phyloP scores from a whole-genome alignment of 2,797 vertebrate species.

The Chiloscyllium punctatum region DNA sequence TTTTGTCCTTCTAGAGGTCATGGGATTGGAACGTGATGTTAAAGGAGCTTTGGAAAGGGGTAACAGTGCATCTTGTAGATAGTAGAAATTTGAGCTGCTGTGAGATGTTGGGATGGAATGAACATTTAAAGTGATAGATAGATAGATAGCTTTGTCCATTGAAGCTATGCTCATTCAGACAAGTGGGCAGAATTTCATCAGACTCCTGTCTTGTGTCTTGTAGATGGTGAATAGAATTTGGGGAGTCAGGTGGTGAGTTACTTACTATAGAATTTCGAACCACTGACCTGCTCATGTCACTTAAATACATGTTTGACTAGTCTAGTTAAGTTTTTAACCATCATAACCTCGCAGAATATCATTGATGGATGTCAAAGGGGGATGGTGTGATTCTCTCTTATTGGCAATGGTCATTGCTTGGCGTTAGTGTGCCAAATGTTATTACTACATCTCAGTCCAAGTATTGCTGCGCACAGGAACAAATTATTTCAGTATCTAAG shows the following conservation, averaged over 20 bases:
- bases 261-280: background rate
- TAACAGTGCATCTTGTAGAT: background rate
- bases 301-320: background rate
- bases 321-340: background rate
- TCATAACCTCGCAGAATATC: background rate
- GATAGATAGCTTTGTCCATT: background rate
- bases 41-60: background rate
- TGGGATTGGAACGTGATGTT: background rate
- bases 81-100: background rate
- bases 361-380: no score
- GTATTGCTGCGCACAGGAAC: no score
- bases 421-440: no score
- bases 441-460: no score
- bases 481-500: no score
- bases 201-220: background rate
- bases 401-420: no score
- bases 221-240: background rate
- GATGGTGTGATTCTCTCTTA: no score
- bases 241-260: background rate
- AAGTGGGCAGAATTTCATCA: background rate
- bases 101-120: background rate
- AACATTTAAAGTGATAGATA: background rate
- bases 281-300: background rate
- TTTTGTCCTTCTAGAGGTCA: background rate
- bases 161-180: background rate